Evolutionary conservation across 2,797 vertebrate genomes (phyloP), one percentile per base, ranked within the genome.

Genomic region (Pantherophis alleghaniensis): DNA sequence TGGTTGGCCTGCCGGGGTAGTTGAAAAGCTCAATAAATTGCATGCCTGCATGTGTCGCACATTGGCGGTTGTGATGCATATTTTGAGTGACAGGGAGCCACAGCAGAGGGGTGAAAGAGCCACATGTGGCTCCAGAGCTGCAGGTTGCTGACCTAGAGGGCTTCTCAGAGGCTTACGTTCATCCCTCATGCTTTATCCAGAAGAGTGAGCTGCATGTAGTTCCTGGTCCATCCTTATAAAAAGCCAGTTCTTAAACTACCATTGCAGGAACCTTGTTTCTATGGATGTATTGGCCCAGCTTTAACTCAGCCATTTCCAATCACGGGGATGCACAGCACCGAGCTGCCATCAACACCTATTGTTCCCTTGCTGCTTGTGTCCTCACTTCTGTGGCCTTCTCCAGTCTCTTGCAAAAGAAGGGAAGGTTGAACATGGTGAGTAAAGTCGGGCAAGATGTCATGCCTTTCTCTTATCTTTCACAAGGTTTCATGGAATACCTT

Each of bases 231-330:
- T 18, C 74, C 20, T 83, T 22, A 11, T 26, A 42, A 5, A 24
- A 12, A 69, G 28, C 14, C 16, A 6, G 3, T 7, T 57, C 47
- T 74, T 53, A 55, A 51, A 59, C 88, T 63, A 63, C 57, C 74
- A 0, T 88, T n/a, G 24, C 95, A 99, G 99, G 99, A 4, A 98
- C 99, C 0, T 97, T 99, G 56, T 99, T 98, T 96, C 97, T 99
- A n/a, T 99, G 99, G 99, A 98, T 99, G 98, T 99, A 98, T 96
- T 99, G 99, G 99, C 99, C 99, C 96, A 99, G 99, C 97, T 99
- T 99, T 97, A 99, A 99, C 96, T 99, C 99, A 0, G 99, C 99
- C 57, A 96, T 98, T 95, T 97, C 99, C 42, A 86, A 97, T 2
- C 98, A 99, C 0, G 99, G 99, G 3, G 99, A 99, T 0, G 98